phyloP scores from a whole-genome alignment of 2,888 invertebrate genomes.

The Apamea anceps region DNA sequence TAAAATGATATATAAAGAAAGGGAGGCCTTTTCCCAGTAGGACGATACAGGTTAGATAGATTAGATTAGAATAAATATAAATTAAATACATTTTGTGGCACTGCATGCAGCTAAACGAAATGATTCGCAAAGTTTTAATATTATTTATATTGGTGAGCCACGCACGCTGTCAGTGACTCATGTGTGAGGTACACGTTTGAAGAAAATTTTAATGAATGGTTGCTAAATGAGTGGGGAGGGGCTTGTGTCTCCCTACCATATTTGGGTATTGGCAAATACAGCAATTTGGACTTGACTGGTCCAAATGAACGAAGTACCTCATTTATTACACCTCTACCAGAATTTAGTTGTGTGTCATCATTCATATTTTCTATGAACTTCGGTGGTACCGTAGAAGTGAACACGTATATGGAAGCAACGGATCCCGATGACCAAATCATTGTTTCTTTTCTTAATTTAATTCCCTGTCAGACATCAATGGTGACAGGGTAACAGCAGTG shows the following conservation, averaged over 20 bases:
- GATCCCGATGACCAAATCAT: background rate
- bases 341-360: constrained; percentile 19
- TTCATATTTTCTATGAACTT: constrained; percentile 1
- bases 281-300: constrained; percentile 17
- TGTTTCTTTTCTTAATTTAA: too few relatives aligned
- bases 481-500: background rate
- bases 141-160: constrained; percentile 51
- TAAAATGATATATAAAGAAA: background rate
- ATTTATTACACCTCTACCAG: constrained; percentile 66
- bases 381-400: constrained; percentile 16
- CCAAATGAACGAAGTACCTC: constrained; percentile 65
- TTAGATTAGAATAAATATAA: constrained; percentile 45
- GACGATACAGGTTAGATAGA: background rate
- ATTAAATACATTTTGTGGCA: constrained; percentile 55
- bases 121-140: constrained; percentile 57
- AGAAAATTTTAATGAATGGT: constrained; percentile 67
- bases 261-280: constrained; percentile 66
- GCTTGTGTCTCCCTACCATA: constrained; percentile 53
- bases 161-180: constrained; percentile 66
- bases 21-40: too few relatives aligned
- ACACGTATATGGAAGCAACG: constrained; percentile 15
- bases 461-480: background rate
- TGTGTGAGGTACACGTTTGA: constrained; percentile 74
- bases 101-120: constrained; percentile 41
- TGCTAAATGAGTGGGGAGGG: constrained; percentile 62